Conservation (phyloP, 1,140 invertebrate species). For the Hylaeus anthracinus region DNA sequence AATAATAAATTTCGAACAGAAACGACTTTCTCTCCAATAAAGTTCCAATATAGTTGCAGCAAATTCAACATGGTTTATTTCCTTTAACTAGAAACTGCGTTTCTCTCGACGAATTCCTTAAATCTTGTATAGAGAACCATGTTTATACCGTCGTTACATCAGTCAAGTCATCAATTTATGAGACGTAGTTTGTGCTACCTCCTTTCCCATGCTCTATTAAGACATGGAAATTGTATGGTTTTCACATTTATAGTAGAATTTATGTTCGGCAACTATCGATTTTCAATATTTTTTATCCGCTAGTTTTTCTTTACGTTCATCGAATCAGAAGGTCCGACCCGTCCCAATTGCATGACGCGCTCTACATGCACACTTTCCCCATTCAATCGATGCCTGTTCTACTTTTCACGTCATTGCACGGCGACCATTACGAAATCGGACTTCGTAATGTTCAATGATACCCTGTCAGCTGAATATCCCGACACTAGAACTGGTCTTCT, state of each 20-base stretch:
- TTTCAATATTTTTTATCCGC: too few relatives aligned
- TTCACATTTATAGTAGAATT: not conserved
- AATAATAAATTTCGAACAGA: not conserved
- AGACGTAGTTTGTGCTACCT: not conserved
- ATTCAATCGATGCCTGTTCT: too few relatives aligned
- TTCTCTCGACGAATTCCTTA: not conserved
- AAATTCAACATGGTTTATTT: not conserved
- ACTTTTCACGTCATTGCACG: not conserved
- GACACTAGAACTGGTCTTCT: too few relatives aligned
- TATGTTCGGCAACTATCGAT: too few relatives aligned
- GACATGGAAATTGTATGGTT: not conserved
- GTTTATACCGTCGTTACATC: not conserved
- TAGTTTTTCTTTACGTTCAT: too few relatives aligned
- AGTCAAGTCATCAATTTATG: slow-evolving; percentile 12
- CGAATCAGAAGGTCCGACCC: too few relatives aligned
- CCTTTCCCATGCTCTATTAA: not conserved
- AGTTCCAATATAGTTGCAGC: not conserved
- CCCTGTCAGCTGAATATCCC: not conserved
- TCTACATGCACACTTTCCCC: too few relatives aligned
- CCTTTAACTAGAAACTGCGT: not conserved
- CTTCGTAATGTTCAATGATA: not conserved
- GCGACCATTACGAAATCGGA: not conserved
- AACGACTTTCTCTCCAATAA: not conserved
- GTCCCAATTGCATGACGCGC: too few relatives aligned
- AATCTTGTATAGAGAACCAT: too few relatives aligned